These are phyloP conservation scores for Origma solitaria DNA, from an alignment of 2,113 vertebrate species.

Conservation along the genomic window DNA sequence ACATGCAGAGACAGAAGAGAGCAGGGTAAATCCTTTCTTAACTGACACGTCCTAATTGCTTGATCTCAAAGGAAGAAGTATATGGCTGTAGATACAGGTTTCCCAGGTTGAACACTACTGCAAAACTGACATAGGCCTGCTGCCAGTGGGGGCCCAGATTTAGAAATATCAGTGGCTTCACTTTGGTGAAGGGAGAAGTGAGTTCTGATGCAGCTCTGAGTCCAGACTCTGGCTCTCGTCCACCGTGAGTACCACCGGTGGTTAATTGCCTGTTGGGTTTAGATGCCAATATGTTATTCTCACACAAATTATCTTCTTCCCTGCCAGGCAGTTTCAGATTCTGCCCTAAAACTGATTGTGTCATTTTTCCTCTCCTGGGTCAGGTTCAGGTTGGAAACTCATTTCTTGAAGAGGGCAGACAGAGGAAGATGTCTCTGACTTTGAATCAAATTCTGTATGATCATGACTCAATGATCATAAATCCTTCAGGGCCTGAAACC, in stretches of 20 bases:
- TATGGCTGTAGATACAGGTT: not conserved
- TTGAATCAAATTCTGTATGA: slow-evolving; percentile 12
- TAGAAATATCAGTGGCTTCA: not conserved
- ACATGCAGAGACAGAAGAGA: not conserved
- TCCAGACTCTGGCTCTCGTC: not conserved
- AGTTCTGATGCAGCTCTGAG: not conserved
- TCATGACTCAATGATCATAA: slow-evolving; percentile 24
- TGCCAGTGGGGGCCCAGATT: not conserved
- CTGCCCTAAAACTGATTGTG: not conserved
- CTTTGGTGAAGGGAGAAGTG: not conserved
- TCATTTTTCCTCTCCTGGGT: not conserved
- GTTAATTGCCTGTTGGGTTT: not conserved
- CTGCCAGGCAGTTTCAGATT: not conserved
- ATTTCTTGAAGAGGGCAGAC: not conserved
- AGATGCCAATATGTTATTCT: not conserved
- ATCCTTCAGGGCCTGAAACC: slow-evolving; percentile 40
- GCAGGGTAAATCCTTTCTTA: not conserved
- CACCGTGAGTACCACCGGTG: not conserved
- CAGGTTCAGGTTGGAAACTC: not conserved
- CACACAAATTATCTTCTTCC: not conserved
- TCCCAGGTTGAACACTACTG: not conserved
- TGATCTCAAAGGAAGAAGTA: not conserved
- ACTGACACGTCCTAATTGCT: not conserved
- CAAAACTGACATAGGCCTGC: not conserved
- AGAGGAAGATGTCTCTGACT: slow-evolving; percentile 4